A percentile compares a stretch with the other conserved stretches of the same genome.
Conservation (phyloP, 1,140 invertebrate species). For the Lethrus apterus region DNA sequence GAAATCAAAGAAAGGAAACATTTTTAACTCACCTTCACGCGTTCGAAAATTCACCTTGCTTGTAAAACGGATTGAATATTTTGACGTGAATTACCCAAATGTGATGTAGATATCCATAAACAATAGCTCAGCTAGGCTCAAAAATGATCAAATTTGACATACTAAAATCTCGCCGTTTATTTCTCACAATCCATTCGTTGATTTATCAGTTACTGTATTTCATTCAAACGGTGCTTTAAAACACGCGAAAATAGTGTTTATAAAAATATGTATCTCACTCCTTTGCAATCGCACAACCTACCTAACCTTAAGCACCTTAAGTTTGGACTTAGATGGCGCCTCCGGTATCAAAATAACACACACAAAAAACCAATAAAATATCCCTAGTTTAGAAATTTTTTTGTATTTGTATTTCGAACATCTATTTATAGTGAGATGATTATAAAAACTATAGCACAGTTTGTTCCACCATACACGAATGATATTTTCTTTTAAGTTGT, state of each 20-base stretch:
- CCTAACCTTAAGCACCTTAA: conserved; percentile 12
- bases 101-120: conserved; percentile 6
- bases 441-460: too few relatives aligned
- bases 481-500: too few relatives aligned
- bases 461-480: too few relatives aligned
- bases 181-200: not conserved
- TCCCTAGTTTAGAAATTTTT: too few relatives aligned
- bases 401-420: too few relatives aligned
- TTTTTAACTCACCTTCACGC: too few relatives aligned
- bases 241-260: conserved; percentile 5
- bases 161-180: not conserved
- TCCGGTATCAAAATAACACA: conserved; percentile 9
- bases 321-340: conserved; percentile 4
- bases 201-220: not conserved
- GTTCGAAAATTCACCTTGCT: too few relatives aligned
- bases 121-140: conserved; percentile 8
- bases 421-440: too few relatives aligned
- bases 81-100: not conserved
- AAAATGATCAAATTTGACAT: conserved; percentile 7
- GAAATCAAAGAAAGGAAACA: conserved; percentile 7
- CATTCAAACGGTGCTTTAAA: conserved; percentile 1
- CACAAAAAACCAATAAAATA: not conserved
- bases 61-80: too few relatives aligned
- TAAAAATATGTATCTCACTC: not conserved
- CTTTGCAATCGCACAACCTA: conserved; percentile 5